phyloP scores from a whole-genome alignment of 2,113 vertebrate species.

The Enhydra lutris region DNA sequence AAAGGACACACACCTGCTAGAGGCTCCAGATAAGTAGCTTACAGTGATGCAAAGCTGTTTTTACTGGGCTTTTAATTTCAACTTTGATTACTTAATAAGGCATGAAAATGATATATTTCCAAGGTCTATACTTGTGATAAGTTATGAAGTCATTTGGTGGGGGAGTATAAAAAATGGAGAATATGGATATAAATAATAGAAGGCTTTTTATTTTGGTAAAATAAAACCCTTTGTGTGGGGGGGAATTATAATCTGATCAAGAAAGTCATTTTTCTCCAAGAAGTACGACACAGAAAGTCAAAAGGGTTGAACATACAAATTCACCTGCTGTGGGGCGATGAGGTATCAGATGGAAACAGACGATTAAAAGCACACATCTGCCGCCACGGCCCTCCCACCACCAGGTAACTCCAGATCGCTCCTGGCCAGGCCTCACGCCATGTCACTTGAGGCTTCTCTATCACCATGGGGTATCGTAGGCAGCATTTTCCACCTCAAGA shows the following conservation, averaged over 20 bases:
- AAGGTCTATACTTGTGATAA: not conserved
- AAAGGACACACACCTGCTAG: not conserved
- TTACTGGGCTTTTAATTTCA: not conserved
- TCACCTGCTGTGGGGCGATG: too few relatives aligned
- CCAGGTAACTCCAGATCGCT: not conserved
- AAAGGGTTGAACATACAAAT: not conserved
- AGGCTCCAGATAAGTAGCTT: not conserved
- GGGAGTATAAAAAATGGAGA: not conserved
- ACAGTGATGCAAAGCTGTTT: not conserved
- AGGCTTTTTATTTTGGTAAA: not conserved
- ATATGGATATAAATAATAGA: not conserved
- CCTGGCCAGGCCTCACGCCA: not conserved
- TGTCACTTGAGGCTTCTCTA: not conserved
- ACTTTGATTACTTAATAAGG: not conserved
- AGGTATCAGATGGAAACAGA: not conserved
- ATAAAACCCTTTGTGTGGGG: not conserved
- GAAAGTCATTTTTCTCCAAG: not conserved
- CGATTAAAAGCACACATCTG: not conserved
- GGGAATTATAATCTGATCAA: not conserved
- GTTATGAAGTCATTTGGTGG: not conserved
- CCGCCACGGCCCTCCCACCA: not conserved
- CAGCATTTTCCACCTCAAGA: constrained; percentile 2
- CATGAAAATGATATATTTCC: not conserved
- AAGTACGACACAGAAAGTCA: not conserved
- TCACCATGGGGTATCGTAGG: not conserved